Evolutionary conservation across 2,888 invertebrate species (phyloP).

Genomic region (Eupithecia insigniata): DNA sequence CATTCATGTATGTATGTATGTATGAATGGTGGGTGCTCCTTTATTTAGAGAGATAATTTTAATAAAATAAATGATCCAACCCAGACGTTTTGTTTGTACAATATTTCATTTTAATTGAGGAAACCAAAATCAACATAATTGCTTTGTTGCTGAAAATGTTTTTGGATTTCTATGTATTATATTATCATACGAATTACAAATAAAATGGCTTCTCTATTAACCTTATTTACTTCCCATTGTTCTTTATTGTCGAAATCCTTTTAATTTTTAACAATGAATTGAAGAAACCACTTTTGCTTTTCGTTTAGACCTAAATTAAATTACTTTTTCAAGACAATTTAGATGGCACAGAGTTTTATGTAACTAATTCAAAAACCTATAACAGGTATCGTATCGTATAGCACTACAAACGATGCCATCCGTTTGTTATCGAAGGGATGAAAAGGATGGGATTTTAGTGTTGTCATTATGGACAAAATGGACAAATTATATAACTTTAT

Average conservation of each 20-base stretch:
- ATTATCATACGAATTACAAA: constrained; percentile 7
- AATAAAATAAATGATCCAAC: constrained; percentile 10
- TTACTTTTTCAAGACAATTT: no score
- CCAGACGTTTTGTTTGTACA: constrained; percentile 7
- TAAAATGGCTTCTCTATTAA: not conserved
- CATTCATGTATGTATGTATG: no score
- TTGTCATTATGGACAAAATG: no score
- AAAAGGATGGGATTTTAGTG: not conserved
- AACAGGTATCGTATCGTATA: no score
- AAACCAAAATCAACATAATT: constrained; percentile 26
- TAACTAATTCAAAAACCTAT: no score
- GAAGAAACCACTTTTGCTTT: not conserved
- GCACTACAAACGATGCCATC: not conserved
- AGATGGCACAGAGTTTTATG: no score
- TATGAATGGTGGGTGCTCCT: no score
- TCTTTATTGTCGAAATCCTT: not conserved
- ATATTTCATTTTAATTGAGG: constrained; percentile 20
- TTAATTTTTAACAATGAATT: constrained; percentile 17
- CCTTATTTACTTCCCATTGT: constrained; percentile 2
- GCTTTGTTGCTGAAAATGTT: constrained; percentile 4
- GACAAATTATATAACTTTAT: not conserved
- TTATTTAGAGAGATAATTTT: not conserved
- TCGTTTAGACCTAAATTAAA: not conserved
- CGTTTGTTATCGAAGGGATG: not conserved
- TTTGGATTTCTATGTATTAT: constrained; percentile 3